Conservation (phyloP, 1,140 invertebrate genomes). For the Xylocopa sonorina region DNA sequence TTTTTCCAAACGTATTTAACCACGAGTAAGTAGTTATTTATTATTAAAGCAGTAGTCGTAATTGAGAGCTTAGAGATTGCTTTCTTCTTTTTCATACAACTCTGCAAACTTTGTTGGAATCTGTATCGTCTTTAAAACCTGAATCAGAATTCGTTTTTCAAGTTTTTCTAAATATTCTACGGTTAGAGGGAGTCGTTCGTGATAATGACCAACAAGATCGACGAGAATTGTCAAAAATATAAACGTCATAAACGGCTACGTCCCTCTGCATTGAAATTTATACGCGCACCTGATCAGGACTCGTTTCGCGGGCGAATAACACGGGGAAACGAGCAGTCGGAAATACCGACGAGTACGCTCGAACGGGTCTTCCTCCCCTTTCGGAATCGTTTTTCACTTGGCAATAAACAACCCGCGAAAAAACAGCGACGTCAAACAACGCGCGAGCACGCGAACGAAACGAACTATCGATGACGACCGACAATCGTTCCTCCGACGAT, state of each 20-base stretch:
- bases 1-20: no score
- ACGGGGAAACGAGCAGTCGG: neutral
- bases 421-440: neutral
- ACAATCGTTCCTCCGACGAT: conserved; percentile 33
- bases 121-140: no score
- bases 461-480: neutral
- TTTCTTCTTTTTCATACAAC: no score
- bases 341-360: conserved; percentile 1
- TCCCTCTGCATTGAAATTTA: conserved; percentile 5
- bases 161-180: no score
- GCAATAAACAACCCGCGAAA: conserved; percentile 31
- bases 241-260: neutral
- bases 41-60: no score
- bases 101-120: no score
- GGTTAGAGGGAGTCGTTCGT: neutral
- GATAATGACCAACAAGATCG: neutral
- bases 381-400: conserved; percentile 14
- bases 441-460: neutral
- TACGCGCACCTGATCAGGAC: neutral
- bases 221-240: neutral
- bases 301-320: conserved; percentile 5
- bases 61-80: no score
- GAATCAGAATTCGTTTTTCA: no score
- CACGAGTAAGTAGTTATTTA: no score
- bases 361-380: neutral